phyloP scores from a whole-genome alignment of 2,888 invertebrate species.

The Esperia sulphurella region DNA sequence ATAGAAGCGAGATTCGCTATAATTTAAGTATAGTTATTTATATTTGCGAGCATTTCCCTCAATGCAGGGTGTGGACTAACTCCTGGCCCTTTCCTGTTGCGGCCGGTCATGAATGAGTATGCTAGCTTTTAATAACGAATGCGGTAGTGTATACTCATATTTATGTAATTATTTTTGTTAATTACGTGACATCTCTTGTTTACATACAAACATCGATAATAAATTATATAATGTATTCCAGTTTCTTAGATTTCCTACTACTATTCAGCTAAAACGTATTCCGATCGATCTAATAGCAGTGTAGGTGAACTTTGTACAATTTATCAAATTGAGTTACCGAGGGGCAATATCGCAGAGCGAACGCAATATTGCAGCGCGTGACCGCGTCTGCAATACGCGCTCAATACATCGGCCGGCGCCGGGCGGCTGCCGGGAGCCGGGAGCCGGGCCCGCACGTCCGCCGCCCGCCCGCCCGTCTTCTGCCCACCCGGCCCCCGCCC shows the following conservation, averaged over 20 bases:
- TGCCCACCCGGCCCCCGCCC: slow-evolving; percentile 50
- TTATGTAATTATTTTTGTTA: no score
- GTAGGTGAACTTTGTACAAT: slow-evolving; percentile 73
- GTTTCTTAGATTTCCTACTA: background rate
- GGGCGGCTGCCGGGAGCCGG: slow-evolving; percentile 27
- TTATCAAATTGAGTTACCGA: slow-evolving; percentile 78
- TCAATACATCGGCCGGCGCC: slow-evolving; percentile 78
- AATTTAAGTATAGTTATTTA: no score
- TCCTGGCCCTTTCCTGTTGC: no score
- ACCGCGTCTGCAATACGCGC: slow-evolving; percentile 79
- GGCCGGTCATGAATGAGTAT: no score
- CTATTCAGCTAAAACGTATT: slow-evolving; percentile 19
- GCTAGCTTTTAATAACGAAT: no score
- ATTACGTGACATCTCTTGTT: background rate
- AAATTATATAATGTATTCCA: no score
- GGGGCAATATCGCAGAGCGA: slow-evolving; percentile 76
- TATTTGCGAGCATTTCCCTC: no score
- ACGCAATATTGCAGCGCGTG: slow-evolving; percentile 80
- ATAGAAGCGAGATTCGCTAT: no score
- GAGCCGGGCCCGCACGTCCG: slow-evolving; percentile 36
- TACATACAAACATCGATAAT: no score
- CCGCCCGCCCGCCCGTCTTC: slow-evolving; percentile 48
- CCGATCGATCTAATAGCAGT: slow-evolving; percentile 54
- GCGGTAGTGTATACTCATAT: no score
- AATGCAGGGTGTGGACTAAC: no score